Percentiles rank a stretch among this genome's conserved stretches.
Conservation (phyloP, 2,113 vertebrate species). For the Halichoeres trimaculatus region DNA sequence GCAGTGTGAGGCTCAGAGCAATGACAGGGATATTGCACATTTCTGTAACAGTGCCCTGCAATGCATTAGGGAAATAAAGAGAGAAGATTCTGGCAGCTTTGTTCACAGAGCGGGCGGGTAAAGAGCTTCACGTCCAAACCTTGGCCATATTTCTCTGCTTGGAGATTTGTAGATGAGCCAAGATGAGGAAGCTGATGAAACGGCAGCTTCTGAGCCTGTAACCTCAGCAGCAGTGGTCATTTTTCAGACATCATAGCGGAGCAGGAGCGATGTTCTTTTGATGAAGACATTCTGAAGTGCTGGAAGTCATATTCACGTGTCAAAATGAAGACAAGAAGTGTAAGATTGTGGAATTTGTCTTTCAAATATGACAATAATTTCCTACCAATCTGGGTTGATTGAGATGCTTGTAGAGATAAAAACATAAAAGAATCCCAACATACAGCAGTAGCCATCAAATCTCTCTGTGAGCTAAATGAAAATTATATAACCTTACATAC, state of each 20-base stretch:
- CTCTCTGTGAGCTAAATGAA: no score
- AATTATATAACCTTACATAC: no score
- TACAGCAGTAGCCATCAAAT: no score
- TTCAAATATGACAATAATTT: no score
- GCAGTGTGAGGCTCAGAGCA: constrained; percentile 47
- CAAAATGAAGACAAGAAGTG: no score
- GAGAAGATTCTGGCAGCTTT: constrained; percentile 41
- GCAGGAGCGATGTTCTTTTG: no score
- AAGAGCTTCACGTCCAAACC: constrained; percentile 28
- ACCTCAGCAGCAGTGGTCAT: neutral
- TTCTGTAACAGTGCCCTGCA: constrained; percentile 42
- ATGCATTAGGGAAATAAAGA: constrained; percentile 65
- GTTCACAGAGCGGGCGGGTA: constrained; percentile 29
- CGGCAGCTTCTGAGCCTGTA: neutral
- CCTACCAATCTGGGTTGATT: no score
- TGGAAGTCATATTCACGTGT: no score
- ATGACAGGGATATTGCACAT: constrained; percentile 58
- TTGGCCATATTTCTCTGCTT: constrained; percentile 16
- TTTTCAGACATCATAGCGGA: neutral
- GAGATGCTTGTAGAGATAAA: no score
- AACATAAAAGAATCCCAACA: no score
- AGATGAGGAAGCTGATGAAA: constrained; percentile 1
- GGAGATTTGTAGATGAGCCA: constrained; percentile 6
- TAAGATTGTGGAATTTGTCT: no score
- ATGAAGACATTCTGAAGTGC: no score